Evolutionary conservation across 2,888 invertebrate species (phyloP).

Genomic region (Sialis lutaria): DNA sequence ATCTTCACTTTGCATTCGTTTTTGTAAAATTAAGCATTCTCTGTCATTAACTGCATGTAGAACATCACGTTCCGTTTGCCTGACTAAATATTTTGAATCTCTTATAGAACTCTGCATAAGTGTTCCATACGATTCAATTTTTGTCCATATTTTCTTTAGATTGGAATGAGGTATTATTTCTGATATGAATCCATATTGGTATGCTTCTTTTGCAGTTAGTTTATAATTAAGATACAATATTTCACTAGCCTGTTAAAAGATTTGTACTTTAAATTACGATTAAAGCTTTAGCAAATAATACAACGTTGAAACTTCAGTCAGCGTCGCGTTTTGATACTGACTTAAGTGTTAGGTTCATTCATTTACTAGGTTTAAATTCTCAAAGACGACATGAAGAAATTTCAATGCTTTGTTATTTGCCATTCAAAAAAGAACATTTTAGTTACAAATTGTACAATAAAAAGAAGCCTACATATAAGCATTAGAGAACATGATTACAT

Average conservation of each 20-base stretch:
- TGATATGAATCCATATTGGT: slow-evolving; percentile 58
- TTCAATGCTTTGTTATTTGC: neutral
- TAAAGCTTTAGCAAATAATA: neutral
- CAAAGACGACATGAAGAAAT: neutral
- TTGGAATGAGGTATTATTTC: slow-evolving; percentile 50
- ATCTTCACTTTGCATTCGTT: slow-evolving; percentile 4
- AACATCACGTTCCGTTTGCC: slow-evolving; percentile 2
- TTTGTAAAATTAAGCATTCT: slow-evolving; percentile 4
- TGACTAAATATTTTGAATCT: slow-evolving; percentile 4
- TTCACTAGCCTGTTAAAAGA: slow-evolving; percentile 32
- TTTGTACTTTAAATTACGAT: neutral
- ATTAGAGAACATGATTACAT: no score
- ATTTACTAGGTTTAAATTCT: no score
- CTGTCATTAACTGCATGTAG: slow-evolving; percentile 4
- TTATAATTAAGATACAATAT: slow-evolving; percentile 54
- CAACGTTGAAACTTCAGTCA: no score
- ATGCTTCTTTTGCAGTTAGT: slow-evolving; percentile 64
- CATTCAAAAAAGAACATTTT: no score
- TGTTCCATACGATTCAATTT: neutral
- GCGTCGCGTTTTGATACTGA: neutral
- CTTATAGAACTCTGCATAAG: neutral
- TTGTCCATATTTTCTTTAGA: slow-evolving; percentile 25
- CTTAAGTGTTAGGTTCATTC: neutral
- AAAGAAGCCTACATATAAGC: no score
- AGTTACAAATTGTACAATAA: no score